Conservation (phyloP, 2,888 invertebrate species). For the Strigamia crassipes region DNA sequence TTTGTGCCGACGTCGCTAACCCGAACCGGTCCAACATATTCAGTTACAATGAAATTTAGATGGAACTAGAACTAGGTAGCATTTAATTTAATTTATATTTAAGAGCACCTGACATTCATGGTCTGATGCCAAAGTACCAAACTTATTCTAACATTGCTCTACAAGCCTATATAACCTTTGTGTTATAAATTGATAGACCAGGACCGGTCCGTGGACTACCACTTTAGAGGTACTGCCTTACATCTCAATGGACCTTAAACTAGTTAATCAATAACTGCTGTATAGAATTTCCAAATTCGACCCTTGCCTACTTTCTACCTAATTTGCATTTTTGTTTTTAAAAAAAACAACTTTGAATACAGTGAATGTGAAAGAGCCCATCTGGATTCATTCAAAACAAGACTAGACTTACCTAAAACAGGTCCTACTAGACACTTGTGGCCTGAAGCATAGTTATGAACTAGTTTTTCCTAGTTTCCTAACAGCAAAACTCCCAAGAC, state of each 20-base stretch:
- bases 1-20: too few relatives aligned
- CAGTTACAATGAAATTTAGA: too few relatives aligned
- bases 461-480: constrained; percentile 16
- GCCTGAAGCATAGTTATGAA: background rate
- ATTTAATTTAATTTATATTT: too few relatives aligned
- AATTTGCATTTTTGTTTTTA: background rate
- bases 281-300: background rate
- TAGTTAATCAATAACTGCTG: background rate
- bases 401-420: constrained; percentile 12
- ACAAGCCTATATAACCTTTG: too few relatives aligned
- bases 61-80: too few relatives aligned
- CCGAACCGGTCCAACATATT: too few relatives aligned
- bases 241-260: background rate
- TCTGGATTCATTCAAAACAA: constrained; percentile 33
- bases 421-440: constrained; percentile 22
- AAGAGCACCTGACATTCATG: too few relatives aligned
- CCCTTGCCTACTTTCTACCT: background rate
- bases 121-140: too few relatives aligned
- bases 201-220: too few relatives aligned
- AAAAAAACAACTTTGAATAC: background rate
- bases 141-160: too few relatives aligned
- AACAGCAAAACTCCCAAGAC: background rate
- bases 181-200: too few relatives aligned
- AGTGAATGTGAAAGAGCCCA: constrained; percentile 1
- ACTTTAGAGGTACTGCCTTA: too few relatives aligned